Percentiles rank a stretch among this genome's conserved stretches.
These are phyloP conservation scores for Sipha maydis DNA, from an alignment of 2,888 invertebrate species.

Conservation along the genomic window DNA sequence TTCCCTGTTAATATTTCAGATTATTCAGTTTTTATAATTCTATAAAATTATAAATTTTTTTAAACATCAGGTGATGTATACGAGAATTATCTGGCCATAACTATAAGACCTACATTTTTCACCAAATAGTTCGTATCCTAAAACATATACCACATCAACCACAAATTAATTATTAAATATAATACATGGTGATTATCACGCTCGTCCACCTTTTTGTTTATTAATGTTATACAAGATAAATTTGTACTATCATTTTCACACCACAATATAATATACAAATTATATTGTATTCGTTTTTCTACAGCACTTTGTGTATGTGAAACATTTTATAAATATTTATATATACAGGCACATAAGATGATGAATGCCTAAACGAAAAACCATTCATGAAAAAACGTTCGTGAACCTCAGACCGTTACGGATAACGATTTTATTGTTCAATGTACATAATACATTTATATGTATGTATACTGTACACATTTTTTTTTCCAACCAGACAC, in stretches of 20 bases:
- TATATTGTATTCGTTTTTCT: slow-evolving; percentile 43
- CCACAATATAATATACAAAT: background rate
- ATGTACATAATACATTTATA: background rate
- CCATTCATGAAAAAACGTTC: slow-evolving; percentile 52
- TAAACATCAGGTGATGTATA: too few relatives aligned
- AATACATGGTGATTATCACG: background rate
- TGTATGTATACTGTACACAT: background rate
- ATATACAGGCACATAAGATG: background rate
- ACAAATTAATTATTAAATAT: background rate
- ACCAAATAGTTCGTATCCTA: background rate
- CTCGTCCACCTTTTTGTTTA: background rate
- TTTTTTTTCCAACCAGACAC: slow-evolving; percentile 46
- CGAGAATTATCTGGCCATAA: background rate
- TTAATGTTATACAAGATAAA: slow-evolving; percentile 1
- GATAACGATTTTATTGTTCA: slow-evolving; percentile 57
- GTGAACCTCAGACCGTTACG: slow-evolving; percentile 44
- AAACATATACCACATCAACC: slow-evolving; percentile 19
- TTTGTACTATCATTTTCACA: slow-evolving; percentile 22
- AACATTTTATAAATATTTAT: background rate
- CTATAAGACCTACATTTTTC: background rate
- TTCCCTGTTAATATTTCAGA: background rate
- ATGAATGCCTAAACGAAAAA: slow-evolving; percentile 33
- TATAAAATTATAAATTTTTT: too few relatives aligned
- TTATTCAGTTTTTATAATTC: background rate
- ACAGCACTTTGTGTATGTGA: background rate